Evolutionary conservation across 2,113 vertebrate genomes (phyloP), one percentile per base, ranked within the genome.

Genomic region (Cyphomyrus discorhynchus): DNA sequence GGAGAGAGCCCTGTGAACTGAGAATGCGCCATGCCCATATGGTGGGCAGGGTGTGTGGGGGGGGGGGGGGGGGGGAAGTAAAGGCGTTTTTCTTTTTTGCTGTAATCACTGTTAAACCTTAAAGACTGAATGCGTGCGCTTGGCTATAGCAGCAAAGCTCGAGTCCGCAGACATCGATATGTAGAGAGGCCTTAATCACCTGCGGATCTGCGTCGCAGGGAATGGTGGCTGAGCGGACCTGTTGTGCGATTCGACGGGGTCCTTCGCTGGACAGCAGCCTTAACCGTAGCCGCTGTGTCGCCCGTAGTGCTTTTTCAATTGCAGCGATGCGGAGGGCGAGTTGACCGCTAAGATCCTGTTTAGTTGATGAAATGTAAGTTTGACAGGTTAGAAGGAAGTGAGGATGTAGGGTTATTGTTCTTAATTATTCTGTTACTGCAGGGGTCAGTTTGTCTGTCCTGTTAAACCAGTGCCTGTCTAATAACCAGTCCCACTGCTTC

Each of bases 31-130:
- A 0, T 70, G 62, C n/a, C 27, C 27, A 11, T 27, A 70, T 31
- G 62, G n/a, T 66, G n/a, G 24, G 58, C 24, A 1, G n/a, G 58
- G 7, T 39, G 9, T 3, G 24, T 24, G 7, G 56, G 21, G 21
- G 62, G n/a, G 10, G 9, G 9, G 24, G 58, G 7, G 56, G 21
- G 21, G 62, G n/a, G 10, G 21, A 31, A 70, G 3, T 70, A 31
- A 13, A 70, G 62, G 62, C 62, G 24, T 62, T 5, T 70, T 70
- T 70, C 10, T 4, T 70, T 31, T 27, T 80, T 42, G 74, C 31
- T 42, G 74, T 80, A 80, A 80, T 80, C 74, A 80, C 74, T 80
- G 74, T 80, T 80, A 42, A 42, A 80, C 74, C 74, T 80, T 80
- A 80, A 77, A 77, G 13, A 31, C 62, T 31, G 62, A 27, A 70